Percentiles rank a stretch among this genome's conserved stretches.
These are phyloP conservation scores for Pandemis heparana DNA, from an alignment of 2,888 invertebrate species.

Conservation along the genomic window DNA sequence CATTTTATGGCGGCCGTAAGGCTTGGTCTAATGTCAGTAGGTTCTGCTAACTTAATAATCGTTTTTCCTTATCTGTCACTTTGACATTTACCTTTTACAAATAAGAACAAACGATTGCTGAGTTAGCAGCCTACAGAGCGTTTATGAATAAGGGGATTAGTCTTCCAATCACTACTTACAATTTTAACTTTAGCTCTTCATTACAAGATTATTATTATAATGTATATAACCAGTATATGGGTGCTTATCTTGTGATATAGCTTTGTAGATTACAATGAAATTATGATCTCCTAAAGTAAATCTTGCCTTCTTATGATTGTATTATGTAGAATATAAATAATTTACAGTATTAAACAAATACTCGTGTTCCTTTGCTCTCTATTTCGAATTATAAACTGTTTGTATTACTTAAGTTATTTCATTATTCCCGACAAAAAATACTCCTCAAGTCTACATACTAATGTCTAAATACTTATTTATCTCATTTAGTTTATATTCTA, in stretches of 20 bases:
- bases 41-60: no score
- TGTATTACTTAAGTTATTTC: constrained; percentile 35
- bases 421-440: background rate
- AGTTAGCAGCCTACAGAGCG: no score
- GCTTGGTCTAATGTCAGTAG: no score
- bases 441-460: no score
- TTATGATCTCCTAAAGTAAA: constrained; percentile 59
- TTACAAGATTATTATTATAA: background rate
- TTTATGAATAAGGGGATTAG: no score
- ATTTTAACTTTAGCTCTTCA: background rate
- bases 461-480: no score
- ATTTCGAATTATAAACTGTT: constrained; percentile 53
- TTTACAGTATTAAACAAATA: constrained; percentile 66
- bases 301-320: constrained; percentile 62
- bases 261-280: constrained; percentile 49
- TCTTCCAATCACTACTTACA: no score
- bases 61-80: no score
- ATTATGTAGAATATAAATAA: constrained; percentile 50
- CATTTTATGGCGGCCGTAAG: no score
- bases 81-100: no score
- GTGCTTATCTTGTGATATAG: constrained; percentile 68
- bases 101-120: no score
- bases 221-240: constrained; percentile 43
- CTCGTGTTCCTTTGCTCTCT: constrained; percentile 68
- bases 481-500: no score